These are phyloP conservation scores for Anolis carolinensis DNA, from an alignment of 2,113 vertebrate genomes.

Conservation along the genomic window DNA sequence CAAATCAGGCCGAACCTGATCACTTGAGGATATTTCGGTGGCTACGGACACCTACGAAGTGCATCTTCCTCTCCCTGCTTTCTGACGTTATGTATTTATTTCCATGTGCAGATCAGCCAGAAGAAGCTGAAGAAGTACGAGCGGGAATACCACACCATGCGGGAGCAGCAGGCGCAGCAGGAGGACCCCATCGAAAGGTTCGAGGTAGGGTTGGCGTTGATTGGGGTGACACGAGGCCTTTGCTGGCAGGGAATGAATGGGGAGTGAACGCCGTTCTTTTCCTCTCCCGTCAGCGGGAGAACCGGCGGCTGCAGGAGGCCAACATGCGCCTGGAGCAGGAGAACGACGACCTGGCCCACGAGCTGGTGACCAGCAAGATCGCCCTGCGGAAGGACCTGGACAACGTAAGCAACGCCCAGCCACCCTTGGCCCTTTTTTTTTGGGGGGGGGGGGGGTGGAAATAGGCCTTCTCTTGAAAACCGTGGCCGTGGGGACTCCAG, in stretches of 20 bases:
- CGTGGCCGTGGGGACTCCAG: background rate
- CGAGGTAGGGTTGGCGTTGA: conserved; percentile 92
- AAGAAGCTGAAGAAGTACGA: conserved; percentile 99
- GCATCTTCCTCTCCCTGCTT: conserved; percentile 23
- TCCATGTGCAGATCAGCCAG: conserved; percentile 88
- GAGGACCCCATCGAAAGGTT: conserved; percentile 96
- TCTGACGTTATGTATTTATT: conserved; percentile 14
- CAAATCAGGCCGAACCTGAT: too few relatives aligned
- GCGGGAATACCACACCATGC: conserved; percentile 94
- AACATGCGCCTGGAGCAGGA: conserved; percentile 99
- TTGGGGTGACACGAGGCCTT: too few relatives aligned
- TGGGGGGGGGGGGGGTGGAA: fast-evolving
- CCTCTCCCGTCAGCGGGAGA: conserved; percentile 83
- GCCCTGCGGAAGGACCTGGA: conserved; percentile 95
- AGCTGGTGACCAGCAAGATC: conserved; percentile 98
- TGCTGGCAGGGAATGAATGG: too few relatives aligned
- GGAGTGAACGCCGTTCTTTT: too few relatives aligned
- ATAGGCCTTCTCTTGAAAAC: too few relatives aligned
- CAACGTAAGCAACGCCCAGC: conserved; percentile 92
- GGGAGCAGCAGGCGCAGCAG: conserved; percentile 96
- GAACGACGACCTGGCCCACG: conserved; percentile 97
- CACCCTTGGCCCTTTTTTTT: fast-evolving
- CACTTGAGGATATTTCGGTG: too few relatives aligned
- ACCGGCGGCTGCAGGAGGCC: conserved; percentile 93
- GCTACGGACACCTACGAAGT: background rate